phyloP scores from a whole-genome alignment of 2,888 invertebrate species.

The Protula sp. region DNA sequence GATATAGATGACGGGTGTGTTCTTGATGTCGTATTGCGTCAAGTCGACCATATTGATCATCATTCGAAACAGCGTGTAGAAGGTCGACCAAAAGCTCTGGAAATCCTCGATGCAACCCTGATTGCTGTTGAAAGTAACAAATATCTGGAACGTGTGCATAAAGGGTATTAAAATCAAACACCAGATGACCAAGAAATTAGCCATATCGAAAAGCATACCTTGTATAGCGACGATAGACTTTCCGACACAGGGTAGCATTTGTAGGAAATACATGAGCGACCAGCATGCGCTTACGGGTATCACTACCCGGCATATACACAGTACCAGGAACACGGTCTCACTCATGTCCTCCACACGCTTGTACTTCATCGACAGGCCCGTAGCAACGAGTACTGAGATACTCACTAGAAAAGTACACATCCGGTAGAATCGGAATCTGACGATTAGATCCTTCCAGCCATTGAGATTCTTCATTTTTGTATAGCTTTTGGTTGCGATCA shows the following conservation, averaged over 20 bases:
- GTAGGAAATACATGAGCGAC: too few relatives aligned
- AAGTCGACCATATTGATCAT: constrained; percentile 15
- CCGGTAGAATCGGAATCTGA: too few relatives aligned
- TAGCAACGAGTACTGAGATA: too few relatives aligned
- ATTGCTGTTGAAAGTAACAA: neutral
- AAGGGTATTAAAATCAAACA: constrained; percentile 5
- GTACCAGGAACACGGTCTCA: neutral
- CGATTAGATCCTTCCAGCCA: too few relatives aligned
- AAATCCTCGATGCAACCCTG: constrained; percentile 8
- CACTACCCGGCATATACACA: too few relatives aligned
- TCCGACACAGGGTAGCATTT: constrained; percentile 14
- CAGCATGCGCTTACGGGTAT: too few relatives aligned
- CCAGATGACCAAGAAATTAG: constrained; percentile 11
- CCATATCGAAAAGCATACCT: constrained; percentile 9
- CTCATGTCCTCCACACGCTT: too few relatives aligned
- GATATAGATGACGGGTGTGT: neutral
- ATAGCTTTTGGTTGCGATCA: too few relatives aligned
- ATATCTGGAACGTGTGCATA: constrained; percentile 4
- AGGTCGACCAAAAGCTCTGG: neutral
- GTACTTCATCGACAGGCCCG: too few relatives aligned
- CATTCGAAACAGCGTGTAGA: constrained; percentile 9
- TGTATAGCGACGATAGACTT: constrained; percentile 12
- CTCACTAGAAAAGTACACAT: too few relatives aligned
- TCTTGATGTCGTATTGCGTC: neutral
- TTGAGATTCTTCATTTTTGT: too few relatives aligned